Base-by-base conservation (phyloP, 1,140 invertebrate species). In the Fopius arisanus region DNA sequence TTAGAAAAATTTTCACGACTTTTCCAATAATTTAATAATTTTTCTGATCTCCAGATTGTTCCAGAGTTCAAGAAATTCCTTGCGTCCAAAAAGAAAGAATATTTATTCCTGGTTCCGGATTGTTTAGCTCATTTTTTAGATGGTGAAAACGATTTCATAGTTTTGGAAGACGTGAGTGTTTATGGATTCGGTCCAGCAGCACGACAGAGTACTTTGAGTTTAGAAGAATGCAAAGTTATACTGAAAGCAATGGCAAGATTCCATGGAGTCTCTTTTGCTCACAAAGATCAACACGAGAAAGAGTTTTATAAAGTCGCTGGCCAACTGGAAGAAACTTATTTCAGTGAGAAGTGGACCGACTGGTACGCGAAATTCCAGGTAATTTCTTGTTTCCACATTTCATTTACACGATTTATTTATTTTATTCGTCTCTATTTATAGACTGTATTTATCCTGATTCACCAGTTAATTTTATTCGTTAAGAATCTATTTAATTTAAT, bases 191-290 rank as follows among this genome's bases (percentile, higher is more conserved):
- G 79, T 41, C 79, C 84, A 29, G 82, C 88, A 6, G 80, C 86
- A 2, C 83, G 91, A 63, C 89, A 90, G 78, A 84, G 86, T 76
- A 90, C 87, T 1, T 82, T 93, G 21, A 88, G 90, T 78, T 82
- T 87, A 6, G 78, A 87, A 0, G 88, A 91, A 74, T 89, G 88
- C 65, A 83, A 80, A 62, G 70, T 89, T 3, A 90, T 91, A 23
- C 82, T 94, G 51, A 87, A 90, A 80, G 84, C 89, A 1, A 81
- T 94, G 29, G 93, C 92, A 0, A 90, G 90, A 78, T 93, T 91
- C 77, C 93, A 95, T 83, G 92, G 91, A 2, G 78, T 94, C 4
- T 91, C 91, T 0, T 90, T 93, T 72, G 93, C 92, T 0, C 91
- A 91, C 77, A 92, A 89, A 83, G 90, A 93, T 73, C 89, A 93